Conservation (phyloP, 2,888 invertebrate species). For the Rambutsinella grinnellia region DNA sequence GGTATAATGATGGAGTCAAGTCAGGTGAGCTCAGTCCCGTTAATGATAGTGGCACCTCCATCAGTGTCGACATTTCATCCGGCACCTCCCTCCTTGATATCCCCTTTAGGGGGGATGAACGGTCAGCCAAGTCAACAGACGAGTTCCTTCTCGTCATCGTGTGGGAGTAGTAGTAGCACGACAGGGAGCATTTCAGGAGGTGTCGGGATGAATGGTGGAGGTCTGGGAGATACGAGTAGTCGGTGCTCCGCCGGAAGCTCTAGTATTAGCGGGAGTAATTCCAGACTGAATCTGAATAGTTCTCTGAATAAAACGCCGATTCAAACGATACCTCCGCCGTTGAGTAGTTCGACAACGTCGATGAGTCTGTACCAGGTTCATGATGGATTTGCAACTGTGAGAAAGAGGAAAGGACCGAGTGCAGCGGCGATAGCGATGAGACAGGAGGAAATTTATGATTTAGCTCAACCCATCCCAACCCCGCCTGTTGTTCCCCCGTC, state of each 20-base stretch:
- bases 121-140: not conserved
- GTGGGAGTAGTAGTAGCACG: conserved; percentile 49
- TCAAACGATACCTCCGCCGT: conserved; percentile 42
- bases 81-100: conserved; percentile 30
- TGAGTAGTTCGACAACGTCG: conserved; percentile 36
- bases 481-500: conserved; percentile 17
- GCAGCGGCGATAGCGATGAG: conserved; percentile 61
- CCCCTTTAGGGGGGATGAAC: conserved; percentile 10
- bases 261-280: conserved; percentile 54
- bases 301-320: conserved; percentile 45
- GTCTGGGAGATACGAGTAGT: conserved; percentile 35
- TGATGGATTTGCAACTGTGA: conserved; percentile 89
- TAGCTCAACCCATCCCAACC: conserved; percentile 51
- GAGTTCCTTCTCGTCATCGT: conserved; percentile 38
- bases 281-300: conserved; percentile 38
- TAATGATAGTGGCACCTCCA: conserved; percentile 41
- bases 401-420: conserved; percentile 66
- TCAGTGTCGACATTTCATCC: conserved; percentile 59
- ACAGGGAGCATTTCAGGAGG: conserved; percentile 49
- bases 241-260: conserved; percentile 41
- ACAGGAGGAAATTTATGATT: conserved; percentile 61
- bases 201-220: conserved; percentile 7
- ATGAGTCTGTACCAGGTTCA: conserved; percentile 71
- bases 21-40: conserved; percentile 13
- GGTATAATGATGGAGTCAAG: conserved; percentile 59